These are phyloP conservation scores for Oreocharis arfaki DNA, from an alignment of 2,113 vertebrate species.

Conservation along the genomic window DNA sequence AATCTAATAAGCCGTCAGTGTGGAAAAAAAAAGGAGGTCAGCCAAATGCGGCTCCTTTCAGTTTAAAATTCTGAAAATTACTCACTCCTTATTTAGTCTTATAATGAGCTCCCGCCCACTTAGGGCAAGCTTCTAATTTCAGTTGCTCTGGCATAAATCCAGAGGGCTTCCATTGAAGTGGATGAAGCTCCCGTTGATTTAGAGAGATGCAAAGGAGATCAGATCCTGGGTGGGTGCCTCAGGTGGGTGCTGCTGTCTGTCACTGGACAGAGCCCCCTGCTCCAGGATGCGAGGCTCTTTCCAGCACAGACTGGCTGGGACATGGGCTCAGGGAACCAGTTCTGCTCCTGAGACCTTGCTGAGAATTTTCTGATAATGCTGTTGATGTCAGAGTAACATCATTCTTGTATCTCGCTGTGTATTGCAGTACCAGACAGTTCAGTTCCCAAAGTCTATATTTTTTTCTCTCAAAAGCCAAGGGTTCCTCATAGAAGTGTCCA, in stretches of 20 bases:
- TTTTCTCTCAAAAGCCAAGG: not conserved
- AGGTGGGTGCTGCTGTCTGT: not conserved
- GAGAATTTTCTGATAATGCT: not conserved
- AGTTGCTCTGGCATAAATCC: constrained; percentile 39
- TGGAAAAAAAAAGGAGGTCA: constrained; percentile 59
- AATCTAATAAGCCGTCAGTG: constrained; percentile 40
- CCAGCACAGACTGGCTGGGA: not conserved
- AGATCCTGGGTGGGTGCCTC: not conserved
- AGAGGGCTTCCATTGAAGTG: constrained; percentile 35
- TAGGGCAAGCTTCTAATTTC: constrained; percentile 58
- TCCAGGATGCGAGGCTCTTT: not conserved
- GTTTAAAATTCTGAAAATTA: constrained; percentile 68
- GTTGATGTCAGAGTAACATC: not conserved
- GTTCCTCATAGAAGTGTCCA: not conserved
- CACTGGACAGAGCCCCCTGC: not conserved
- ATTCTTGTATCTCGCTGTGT: fast-evolving
- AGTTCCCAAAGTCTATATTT: not conserved
- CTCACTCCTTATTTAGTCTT: constrained; percentile 65
- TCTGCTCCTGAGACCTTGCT: not conserved
- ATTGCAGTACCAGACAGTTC: not conserved
- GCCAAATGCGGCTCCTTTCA: constrained; percentile 58
- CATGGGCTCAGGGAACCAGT: not conserved
- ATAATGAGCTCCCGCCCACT: constrained; percentile 61
- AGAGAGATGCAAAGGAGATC: not conserved
- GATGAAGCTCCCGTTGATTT: constrained; percentile 11